Base-by-base conservation (phyloP, 1,140 invertebrate genomes). In the Drosophila lacteicornis region DNA sequence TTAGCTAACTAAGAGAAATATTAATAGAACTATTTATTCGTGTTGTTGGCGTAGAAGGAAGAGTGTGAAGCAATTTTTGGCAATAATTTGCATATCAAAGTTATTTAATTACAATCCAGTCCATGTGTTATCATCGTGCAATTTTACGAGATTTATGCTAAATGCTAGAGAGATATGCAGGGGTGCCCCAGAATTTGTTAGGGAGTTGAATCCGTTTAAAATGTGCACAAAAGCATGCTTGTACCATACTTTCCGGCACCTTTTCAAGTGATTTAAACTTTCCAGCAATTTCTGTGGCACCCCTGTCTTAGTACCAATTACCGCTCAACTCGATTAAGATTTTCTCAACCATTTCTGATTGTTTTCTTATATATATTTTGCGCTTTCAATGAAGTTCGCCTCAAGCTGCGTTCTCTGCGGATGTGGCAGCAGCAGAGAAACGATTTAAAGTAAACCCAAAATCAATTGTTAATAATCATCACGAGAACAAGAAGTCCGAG, bases 41-140 rank as follows among this genome's bases (percentile, higher is more conserved):
- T 79, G 76, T 79, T 79, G 76, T 79, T 63, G 57, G 65, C 57
- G 22, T 70, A 68, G 75, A 25, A 25, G 19, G 15, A 36, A 71
- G 33, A 69, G 74, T 75, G 50, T 50, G 62, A 65, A 57, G 67
- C 42, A 49, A 73, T 79, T 70, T 80, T 77, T 82, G 75, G 81
- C 73, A 87, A 86, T 87, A 80, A 77, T 87, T 86, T 67, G 68
- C 84, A 87, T 87, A 90, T 87, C 84, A 87, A 60, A 65, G 66
- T 67, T 81, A 59, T 56, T 40, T 60, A 77, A 62, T 62, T 63
- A 74, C 33, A 50, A 45, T 51, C 58, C 36, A 49, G 49, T 62
- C 68, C 49, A 60, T 75, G 70, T 76, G 74, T 75, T 66, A 75
- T 75, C 57, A 68, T 61, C 67, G 83, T 87, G 80, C 71, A 87